Evolutionary conservation across 2,888 invertebrate species (phyloP).

Genomic region (Horisme vitalbata): DNA sequence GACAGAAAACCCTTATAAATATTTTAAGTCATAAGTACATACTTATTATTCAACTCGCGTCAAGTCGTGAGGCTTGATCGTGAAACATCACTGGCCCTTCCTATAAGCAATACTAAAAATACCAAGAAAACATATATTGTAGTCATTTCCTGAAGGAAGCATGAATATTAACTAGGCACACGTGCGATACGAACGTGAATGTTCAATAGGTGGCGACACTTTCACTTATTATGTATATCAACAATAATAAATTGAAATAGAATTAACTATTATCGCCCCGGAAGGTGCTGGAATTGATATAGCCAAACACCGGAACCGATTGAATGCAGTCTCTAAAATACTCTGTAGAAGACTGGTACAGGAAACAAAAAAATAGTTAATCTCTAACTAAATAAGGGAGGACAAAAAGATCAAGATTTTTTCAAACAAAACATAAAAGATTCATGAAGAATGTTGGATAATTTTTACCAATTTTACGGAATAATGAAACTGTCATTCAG

Average conservation of each 20-base stretch:
- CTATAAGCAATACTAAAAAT: slow-evolving; percentile 25
- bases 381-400: no score
- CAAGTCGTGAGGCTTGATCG: slow-evolving; percentile 23
- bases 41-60: slow-evolving; percentile 6
- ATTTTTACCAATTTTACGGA: no score
- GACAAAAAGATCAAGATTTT: no score
- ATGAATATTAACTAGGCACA: slow-evolving; percentile 35
- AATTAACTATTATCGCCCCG: slow-evolving; percentile 21
- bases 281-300: slow-evolving; percentile 14
- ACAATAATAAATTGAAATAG: slow-evolving; percentile 30
- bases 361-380: no score
- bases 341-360: neutral
- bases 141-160: slow-evolving; percentile 39
- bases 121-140: slow-evolving; percentile 26
- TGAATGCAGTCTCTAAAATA: slow-evolving; percentile 1
- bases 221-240: slow-evolving; percentile 32
- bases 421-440: no score
- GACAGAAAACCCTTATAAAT: slow-evolving; percentile 12
- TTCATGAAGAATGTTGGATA: no score
- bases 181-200: slow-evolving; percentile 17
- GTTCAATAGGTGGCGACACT: slow-evolving; percentile 27
- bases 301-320: slow-evolving; percentile 15
- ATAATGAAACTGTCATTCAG: no score
- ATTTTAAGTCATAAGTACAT: slow-evolving; percentile 15
- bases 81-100: slow-evolving; percentile 13